A percentile compares a stretch with the other conserved stretches of the same genome.
Evolutionary conservation across 2,797 vertebrate genomes (phyloP).

Genomic region (Helarctos malayanus): DNA sequence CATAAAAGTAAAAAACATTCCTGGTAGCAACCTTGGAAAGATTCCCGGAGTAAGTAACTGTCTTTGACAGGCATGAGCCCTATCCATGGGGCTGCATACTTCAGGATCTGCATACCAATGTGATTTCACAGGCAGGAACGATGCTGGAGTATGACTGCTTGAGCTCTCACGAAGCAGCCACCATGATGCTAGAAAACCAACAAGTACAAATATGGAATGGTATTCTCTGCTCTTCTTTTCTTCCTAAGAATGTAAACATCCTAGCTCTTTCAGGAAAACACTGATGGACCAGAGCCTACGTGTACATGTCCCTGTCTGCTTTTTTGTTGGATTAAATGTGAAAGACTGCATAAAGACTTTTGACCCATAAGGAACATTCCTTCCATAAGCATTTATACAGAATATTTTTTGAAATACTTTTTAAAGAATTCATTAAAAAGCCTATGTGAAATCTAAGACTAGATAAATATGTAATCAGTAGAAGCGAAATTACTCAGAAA

Average conservation of each 20-base stretch:
- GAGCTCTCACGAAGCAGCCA: background rate
- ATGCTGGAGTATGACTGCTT: conserved; percentile 46
- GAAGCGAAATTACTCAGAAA: background rate
- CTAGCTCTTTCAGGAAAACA: conserved; percentile 81
- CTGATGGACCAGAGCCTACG: conserved; percentile 20
- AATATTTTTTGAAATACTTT: background rate
- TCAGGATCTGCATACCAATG: conserved; percentile 50
- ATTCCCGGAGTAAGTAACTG: conserved; percentile 14
- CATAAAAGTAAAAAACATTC: conserved; percentile 71
- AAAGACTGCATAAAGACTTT: conserved; percentile 44
- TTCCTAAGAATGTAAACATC: conserved; percentile 90
- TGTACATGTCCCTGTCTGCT: conserved; percentile 55
- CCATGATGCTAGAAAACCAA: conserved; percentile 75
- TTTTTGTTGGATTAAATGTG: conserved; percentile 45
- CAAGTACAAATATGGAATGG: conserved; percentile 96
- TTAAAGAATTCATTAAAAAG: background rate
- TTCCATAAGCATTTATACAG: conserved; percentile 71
- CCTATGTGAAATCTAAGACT: background rate
- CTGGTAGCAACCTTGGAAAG: conserved; percentile 57
- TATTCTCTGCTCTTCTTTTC: conserved; percentile 90
- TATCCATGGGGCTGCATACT: conserved; percentile 27
- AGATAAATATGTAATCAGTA: background rate
- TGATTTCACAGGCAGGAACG: conserved; percentile 44
- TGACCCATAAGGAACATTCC: background rate
- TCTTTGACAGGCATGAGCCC: background rate